Conservation (phyloP, 2,797 vertebrate genomes). For the Graptemys geographica region DNA sequence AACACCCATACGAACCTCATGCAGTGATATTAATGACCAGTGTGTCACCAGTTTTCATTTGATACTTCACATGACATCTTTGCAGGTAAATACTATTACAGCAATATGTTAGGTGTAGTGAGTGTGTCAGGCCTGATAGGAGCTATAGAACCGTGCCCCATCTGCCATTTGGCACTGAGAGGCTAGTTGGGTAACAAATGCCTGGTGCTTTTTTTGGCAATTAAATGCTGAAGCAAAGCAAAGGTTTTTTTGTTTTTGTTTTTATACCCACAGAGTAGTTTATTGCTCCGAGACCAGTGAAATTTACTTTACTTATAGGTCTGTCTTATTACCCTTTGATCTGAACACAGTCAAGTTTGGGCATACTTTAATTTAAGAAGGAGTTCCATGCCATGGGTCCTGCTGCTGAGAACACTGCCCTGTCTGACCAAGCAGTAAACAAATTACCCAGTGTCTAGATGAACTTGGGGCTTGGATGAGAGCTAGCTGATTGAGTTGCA, state of each 20-base stretch:
- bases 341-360: neutral
- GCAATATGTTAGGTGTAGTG: no score
- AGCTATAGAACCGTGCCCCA: no score
- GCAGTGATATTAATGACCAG: no score
- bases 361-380: neutral
- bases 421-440: fast-evolving
- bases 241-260: fast-evolving
- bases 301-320: neutral
- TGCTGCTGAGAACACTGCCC: neutral
- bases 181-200: neutral
- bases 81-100: no score
- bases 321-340: neutral
- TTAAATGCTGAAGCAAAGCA: neutral
- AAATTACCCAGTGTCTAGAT: neutral
- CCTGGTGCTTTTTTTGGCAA: neutral
- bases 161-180: neutral
- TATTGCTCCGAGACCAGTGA: neutral
- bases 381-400: neutral
- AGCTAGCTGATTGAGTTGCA: neutral
- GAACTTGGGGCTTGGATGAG: neutral
- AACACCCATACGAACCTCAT: no score
- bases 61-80: no score
- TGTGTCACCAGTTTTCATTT: no score
- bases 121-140: no score
- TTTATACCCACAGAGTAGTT: neutral